Percentiles rank a stretch among this genome's conserved stretches.
Conservation (phyloP, 2,113 vertebrate species). For the Leptosomus discolor region DNA sequence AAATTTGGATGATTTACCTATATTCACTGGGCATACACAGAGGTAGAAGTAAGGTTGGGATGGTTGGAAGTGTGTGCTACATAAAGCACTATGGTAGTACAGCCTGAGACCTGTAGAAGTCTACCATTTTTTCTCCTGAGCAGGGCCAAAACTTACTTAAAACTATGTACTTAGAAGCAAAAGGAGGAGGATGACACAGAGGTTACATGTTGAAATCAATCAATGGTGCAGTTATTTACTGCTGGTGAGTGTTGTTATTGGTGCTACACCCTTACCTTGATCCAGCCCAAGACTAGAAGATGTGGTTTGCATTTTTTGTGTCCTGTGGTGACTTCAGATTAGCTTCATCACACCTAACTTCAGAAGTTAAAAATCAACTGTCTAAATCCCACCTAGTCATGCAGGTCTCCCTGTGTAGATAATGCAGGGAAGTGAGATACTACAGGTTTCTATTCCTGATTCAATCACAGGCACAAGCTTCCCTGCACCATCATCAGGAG, state of each 20-base stretch:
- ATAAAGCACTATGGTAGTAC: neutral
- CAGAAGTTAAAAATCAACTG: constrained; percentile 31
- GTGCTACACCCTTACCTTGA: neutral
- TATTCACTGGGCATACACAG: neutral
- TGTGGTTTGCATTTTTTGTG: neutral
- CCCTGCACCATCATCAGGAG: fast-evolving
- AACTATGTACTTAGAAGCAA: neutral
- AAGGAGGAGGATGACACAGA: neutral
- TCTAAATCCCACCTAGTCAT: neutral
- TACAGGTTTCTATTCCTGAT: neutral
- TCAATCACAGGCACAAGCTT: neutral
- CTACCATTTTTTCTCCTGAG: neutral
- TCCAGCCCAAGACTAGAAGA: neutral
- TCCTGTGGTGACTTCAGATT: neutral
- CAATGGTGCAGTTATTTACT: neutral
- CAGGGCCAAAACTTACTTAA: neutral
- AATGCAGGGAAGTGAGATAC: fast-evolving
- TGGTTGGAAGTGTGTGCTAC: neutral
- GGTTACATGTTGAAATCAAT: neutral
- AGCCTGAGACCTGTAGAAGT: neutral
- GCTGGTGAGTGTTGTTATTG: neutral
- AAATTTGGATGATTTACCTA: neutral
- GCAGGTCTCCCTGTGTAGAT: neutral
- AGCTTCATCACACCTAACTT: neutral
- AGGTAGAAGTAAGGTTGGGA: neutral